Conservation (phyloP, 2,888 invertebrate genomes). For the Meandrusa payeni region DNA sequence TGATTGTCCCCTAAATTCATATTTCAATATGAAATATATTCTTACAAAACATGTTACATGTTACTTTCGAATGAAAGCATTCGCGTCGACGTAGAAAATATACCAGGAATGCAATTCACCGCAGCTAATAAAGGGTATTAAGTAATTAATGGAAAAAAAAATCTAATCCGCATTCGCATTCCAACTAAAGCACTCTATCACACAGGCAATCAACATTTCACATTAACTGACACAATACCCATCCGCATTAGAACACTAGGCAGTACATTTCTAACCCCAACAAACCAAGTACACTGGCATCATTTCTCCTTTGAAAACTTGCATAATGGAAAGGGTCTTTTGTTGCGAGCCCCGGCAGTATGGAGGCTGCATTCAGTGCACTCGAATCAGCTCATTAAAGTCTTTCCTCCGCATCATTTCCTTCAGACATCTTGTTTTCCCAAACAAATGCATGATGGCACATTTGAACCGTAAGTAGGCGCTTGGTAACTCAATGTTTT, state of each 20-base stretch:
- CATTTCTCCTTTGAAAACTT: constrained; percentile 53
- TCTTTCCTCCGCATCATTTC: constrained; percentile 57
- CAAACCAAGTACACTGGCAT: constrained; percentile 29
- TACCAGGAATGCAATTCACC: constrained; percentile 22
- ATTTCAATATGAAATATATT: no score
- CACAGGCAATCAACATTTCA: constrained; percentile 28
- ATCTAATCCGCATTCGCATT: constrained; percentile 11
- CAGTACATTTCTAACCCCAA: constrained; percentile 29
- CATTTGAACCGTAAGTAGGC: constrained; percentile 37
- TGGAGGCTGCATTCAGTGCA: constrained; percentile 46
- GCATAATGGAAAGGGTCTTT: constrained; percentile 44
- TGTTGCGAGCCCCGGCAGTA: constrained; percentile 38
- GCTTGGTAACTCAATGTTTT: constrained; percentile 38
- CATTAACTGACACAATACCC: constrained; percentile 30
- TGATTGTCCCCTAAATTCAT: no score
- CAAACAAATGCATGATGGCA: constrained; percentile 31
- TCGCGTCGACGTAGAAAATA: constrained; percentile 28
- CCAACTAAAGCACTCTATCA: constrained; percentile 22
- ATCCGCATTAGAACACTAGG: constrained; percentile 33
- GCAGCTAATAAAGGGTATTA: constrained; percentile 7
- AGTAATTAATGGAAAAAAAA: constrained; percentile 15
- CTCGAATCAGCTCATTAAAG: constrained; percentile 64
- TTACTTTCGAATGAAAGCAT: no score
- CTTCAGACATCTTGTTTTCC: constrained; percentile 52
- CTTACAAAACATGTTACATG: no score